Evolutionary conservation across 2,797 vertebrate genomes (phyloP), one percentile per base, ranked within the genome.

Genomic region (Darevskia nairensis): DNA sequence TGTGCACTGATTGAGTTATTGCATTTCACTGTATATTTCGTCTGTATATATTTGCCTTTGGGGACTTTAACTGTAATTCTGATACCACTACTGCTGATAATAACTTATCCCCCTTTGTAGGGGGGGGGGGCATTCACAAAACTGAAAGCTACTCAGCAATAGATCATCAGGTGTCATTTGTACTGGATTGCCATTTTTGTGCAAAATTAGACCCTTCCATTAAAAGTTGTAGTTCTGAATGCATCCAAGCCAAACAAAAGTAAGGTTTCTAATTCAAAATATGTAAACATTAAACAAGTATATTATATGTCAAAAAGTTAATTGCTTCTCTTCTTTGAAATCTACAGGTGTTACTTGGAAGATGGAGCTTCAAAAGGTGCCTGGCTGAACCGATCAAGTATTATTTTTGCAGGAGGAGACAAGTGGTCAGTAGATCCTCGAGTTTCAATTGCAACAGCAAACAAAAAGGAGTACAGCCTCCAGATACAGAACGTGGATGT

Each of bases 391-490:
- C 98, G 99, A 86, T 99, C 99, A 13, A 99, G 98, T 96, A 99
- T 99, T 95, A 99, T 99, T 96, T 99, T 99, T 66, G 98, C 99
- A 69, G 99, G 99, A 90, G 97, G 97, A 0, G 99, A 99, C 96
- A 99, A 99, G 96, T 99, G 99, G 99, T 99, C 99, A 0, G 98
- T 98, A 94, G 99, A 99, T 82, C 98, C 99, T 3, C 98, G 99
- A 0, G 98, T 99, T 76, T 99, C 99, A 86, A 99, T 99, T 44
- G 97, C 99, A 84, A 98, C 98, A 50, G 96, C 98, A 61, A 98
- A 98, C 92, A 97, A 98, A 94, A 97, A 98, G n/a, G 99, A 99
- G 90, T 99, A 99, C 96, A 99, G 98, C 96, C 98, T 99, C 94
- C 99, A 99, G 97, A 99, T 99, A 96, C 98, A 99, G 96, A 99